Base-by-base conservation (phyloP, 2,113 vertebrate species). In the Crocuta crocuta region DNA sequence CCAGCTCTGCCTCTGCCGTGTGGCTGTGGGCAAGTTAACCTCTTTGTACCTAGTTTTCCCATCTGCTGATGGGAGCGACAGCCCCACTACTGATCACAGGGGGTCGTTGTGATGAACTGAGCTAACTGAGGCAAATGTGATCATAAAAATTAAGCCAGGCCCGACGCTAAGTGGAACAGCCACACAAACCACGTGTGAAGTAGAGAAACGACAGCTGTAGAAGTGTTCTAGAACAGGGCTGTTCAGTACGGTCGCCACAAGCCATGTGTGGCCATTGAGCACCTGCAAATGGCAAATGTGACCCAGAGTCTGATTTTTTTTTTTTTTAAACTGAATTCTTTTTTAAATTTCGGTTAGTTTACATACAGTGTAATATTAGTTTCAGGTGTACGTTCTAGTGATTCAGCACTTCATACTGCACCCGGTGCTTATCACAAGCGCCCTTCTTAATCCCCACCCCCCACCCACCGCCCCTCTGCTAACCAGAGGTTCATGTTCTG, bases 21-120 rank as follows among this genome's bases (percentile, higher is more conserved):
- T 68, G 83, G 28, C 83, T 70, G 35, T 89, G 79, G 73, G 82
- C 86, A n/a, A 4, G n/a, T 95, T 93, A 96, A 87, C 96, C 85
- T 92, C 73, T 66, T 71, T 0, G 55, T 48, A 90, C 35, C 35
- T 55, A 0, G 13, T 83, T 35, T 84, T 61, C 80, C 80, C 50
- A 12, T n/a, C 65, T 24, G 2, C 45, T 43, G 78, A 66, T 16
- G 61, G 53, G 43, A 17, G 16, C 45, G 19, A 4, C 4, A 45
- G 6, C 53, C 0, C 11, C n/a, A 2, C 43, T 24, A 0, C 26
- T 7, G 5, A 7, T 65, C 39, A 66, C 16, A 10, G 19, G 16
- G 28, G 48, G 71, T 58, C 24, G 55, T 45, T 31, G 15, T 11
- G n/a, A n/a, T 24, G 26, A 39, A 61, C 15, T 33, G 73, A 83